A percentile compares a stretch with the other conserved stretches of the same genome.
phyloP scores from a whole-genome alignment of 2,888 invertebrate species.

The Melanchra persicariae region DNA sequence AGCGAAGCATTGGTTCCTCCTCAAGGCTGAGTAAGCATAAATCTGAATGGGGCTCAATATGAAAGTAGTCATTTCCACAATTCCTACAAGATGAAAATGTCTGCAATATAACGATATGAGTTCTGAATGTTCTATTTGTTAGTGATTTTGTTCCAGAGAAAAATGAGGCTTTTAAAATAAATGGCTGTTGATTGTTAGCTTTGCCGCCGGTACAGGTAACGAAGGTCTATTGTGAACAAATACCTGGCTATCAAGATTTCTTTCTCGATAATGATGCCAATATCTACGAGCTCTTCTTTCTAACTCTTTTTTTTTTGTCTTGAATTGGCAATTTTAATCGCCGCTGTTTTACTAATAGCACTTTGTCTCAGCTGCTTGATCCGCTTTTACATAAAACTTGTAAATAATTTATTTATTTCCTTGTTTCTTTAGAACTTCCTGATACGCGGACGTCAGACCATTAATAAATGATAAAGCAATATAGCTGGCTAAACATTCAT shows the following conservation, averaged over 20 bases:
- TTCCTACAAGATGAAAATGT: slow-evolving; percentile 29
- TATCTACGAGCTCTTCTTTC: slow-evolving; percentile 24
- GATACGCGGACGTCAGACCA: slow-evolving; percentile 8
- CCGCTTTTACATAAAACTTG: slow-evolving; percentile 3
- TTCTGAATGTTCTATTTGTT: slow-evolving; percentile 15
- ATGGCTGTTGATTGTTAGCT: slow-evolving; percentile 3
- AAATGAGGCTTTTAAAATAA: slow-evolving; percentile 31
- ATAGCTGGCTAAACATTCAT: slow-evolving; percentile 44
- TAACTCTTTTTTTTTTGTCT: slow-evolving; percentile 11
- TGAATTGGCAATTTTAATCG: slow-evolving; percentile 9
- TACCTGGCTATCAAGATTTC: slow-evolving; percentile 24
- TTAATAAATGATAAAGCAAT: slow-evolving; percentile 41
- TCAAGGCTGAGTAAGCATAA: slow-evolving; percentile 22
- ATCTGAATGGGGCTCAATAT: slow-evolving; percentile 29
- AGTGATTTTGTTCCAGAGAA: slow-evolving; percentile 4
- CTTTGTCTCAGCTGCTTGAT: neutral
- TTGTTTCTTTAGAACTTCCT: slow-evolving; percentile 28
- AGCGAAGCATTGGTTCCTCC: slow-evolving; percentile 16
- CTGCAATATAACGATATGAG: slow-evolving; percentile 2
- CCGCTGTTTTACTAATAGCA: slow-evolving; percentile 9
- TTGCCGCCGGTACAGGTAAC: slow-evolving; percentile 2
- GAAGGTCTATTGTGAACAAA: slow-evolving; percentile 43
- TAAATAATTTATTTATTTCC: slow-evolving; percentile 22
- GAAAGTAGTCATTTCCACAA: slow-evolving; percentile 18
- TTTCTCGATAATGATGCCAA: slow-evolving; percentile 32